phyloP scores from a whole-genome alignment of 2,113 vertebrate species.

The Ursus arctos region DNA sequence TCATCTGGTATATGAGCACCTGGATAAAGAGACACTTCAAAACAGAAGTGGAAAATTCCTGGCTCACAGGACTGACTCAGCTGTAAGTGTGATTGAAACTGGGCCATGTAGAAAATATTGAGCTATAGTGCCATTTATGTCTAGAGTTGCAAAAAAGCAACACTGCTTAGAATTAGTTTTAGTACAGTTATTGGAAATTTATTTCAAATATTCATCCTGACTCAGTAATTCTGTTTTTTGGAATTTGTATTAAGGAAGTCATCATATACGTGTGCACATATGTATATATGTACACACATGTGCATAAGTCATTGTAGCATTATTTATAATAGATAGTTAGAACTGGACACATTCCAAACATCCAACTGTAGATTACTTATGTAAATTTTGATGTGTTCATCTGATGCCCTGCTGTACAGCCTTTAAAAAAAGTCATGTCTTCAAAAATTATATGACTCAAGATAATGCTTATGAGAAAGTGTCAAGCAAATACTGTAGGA shows the following conservation, averaged over 20 bases:
- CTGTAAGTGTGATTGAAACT: not conserved
- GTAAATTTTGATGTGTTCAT: not conserved
- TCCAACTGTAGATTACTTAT: not conserved
- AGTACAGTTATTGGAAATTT: not conserved
- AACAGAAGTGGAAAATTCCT: not conserved
- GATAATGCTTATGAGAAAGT: constrained; percentile 27
- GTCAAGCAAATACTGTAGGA: not conserved
- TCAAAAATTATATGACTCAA: not conserved
- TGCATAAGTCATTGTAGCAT: not conserved
- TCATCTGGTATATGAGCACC: not conserved
- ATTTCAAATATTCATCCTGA: not conserved
- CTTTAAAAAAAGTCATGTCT: not conserved
- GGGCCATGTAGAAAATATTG: not conserved
- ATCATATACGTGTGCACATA: not conserved
- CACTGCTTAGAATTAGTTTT: not conserved
- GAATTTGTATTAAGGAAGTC: constrained; percentile 18
- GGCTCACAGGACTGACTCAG: not conserved
- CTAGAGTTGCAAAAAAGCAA: constrained; percentile 18
- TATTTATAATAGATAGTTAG: not conserved
- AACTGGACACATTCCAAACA: not conserved
- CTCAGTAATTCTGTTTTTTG: not conserved
- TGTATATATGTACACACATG: not conserved
- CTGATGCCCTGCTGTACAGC: not conserved
- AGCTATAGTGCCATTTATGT: not conserved
- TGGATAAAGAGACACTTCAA: not conserved